Base-by-base conservation (phyloP, 2,888 invertebrate species). In the Amphipyra tragopoginis region DNA sequence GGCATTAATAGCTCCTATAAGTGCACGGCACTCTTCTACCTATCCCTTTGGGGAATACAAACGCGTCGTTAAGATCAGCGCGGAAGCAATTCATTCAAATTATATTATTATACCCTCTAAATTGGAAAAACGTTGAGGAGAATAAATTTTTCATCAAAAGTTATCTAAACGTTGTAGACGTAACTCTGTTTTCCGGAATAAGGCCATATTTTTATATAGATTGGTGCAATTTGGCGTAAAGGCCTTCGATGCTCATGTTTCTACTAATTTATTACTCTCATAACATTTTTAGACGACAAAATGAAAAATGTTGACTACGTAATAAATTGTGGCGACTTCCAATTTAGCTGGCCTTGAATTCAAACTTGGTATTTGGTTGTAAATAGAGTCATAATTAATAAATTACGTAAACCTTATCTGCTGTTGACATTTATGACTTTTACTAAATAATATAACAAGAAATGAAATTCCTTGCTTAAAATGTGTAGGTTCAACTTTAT, bases 221-320 rank as follows among this genome's bases (percentile, higher is more conserved):
- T 43, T 2, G 50, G 14, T 54, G 45, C 57, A 68, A 57, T 63
- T 68, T 57, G 15, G 39, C 15, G 44, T 33, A 8, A 67, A 51
- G 43, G 13, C 57, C 50, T 43, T 68, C 66, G 45, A 68, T 33
- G 57, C 50, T 71, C 74, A 51, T 57, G 63, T 71, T 71, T 68
- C 69, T 45, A 62, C 13, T 71, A 73, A 71, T 68, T 71, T 68
- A 73, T 71, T 43, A 57, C 57, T 42, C 53, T 71, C 71, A 54
- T 71, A 73, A 73, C 53, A 71, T 73, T 71, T 56, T 73, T 63
- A 73, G 63, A 73, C 50, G 71, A 68, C 69, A 63, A 71, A 68
- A 71, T 71, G 71, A 73, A 68, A 71, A 71, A 71, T 71, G 69
- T 73, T 39, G 50, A 45, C 49, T 57, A 39, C 21, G 39, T 43